Evolutionary conservation across 2,113 vertebrate genomes (phyloP).

Genomic region (Cyanistes caeruleus): DNA sequence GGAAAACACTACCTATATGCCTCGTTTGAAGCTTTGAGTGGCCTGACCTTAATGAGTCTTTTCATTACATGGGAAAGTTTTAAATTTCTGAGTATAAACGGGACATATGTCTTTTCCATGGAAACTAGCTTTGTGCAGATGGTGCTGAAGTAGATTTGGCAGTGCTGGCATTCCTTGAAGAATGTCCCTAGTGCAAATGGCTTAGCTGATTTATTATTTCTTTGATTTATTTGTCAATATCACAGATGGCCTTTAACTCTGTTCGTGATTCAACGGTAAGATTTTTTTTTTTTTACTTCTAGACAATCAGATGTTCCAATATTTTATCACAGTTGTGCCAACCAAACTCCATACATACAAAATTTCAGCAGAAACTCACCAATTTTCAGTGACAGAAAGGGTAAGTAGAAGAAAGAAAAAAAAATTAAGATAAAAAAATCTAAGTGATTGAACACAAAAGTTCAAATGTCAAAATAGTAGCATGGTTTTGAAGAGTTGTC

Average conservation of each 20-base stretch:
- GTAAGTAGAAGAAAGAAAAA: constrained; percentile 74
- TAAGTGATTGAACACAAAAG: not conserved
- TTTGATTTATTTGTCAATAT: not conserved
- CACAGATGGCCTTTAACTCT: not conserved
- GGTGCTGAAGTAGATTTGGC: not conserved
- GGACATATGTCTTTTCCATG: not conserved
- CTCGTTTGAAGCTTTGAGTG: not conserved
- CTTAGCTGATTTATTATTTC: not conserved
- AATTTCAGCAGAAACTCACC: constrained; percentile 92
- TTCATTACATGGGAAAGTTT: not conserved
- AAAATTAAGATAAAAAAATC: not conserved
- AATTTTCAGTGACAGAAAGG: constrained; percentile 96
- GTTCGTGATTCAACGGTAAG: not conserved
- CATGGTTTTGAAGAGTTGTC: not conserved
- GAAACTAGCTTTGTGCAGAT: not conserved
- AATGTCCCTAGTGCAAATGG: not conserved
- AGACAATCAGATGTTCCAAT: constrained; percentile 99
- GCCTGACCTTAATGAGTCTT: not conserved
- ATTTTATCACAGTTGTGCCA: constrained; percentile 98
- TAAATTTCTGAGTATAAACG: not conserved
- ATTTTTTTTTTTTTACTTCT: constrained; percentile 41
- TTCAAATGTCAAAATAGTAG: not conserved
- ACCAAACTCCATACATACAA: constrained; percentile 93
- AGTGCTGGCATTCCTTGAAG: not conserved
- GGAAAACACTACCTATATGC: not conserved